Conservation (phyloP, 1,140 invertebrate species). For the Doryteuthis pealeii region DNA sequence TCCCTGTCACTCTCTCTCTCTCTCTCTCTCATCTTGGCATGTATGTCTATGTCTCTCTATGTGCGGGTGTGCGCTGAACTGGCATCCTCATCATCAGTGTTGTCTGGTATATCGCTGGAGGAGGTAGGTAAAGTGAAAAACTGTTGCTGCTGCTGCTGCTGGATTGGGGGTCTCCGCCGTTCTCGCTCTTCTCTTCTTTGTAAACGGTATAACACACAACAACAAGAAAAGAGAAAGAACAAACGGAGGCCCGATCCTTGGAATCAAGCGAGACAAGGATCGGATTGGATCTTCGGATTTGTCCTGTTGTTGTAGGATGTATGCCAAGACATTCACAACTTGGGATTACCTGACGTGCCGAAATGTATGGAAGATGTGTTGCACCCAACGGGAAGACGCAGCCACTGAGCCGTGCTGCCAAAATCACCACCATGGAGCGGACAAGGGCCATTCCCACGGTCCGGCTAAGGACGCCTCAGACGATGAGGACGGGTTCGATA, state of each 20-base stretch:
- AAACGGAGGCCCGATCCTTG: not conserved
- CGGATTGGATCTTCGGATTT: not conserved
- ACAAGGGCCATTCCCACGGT: not conserved
- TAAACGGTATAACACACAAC: not conserved
- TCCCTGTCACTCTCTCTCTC: not conserved
- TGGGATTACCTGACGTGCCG: not conserved
- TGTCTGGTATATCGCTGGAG: not conserved
- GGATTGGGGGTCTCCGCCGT: not conserved
- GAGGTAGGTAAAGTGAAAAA: too few relatives aligned
- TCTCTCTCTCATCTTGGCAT: not conserved
- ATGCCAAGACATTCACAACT: not conserved
- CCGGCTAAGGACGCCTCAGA: not conserved
- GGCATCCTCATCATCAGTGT: not conserved
- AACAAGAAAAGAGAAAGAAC: not conserved
- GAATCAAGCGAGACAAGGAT: not conserved
- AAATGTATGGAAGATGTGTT: constrained; percentile 5
- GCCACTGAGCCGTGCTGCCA: not conserved
- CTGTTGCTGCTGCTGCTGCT: too few relatives aligned
- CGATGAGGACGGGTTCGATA: not conserved
- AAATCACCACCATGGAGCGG: not conserved
- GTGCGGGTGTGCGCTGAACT: not conserved
- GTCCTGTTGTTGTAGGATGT: not conserved
- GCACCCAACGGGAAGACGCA: not conserved
- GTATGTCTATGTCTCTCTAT: not conserved
- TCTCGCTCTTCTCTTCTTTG: constrained; percentile 6